Conservation (phyloP, 2,797 vertebrate species). For the Rhabdophis nuchalis region DNA sequence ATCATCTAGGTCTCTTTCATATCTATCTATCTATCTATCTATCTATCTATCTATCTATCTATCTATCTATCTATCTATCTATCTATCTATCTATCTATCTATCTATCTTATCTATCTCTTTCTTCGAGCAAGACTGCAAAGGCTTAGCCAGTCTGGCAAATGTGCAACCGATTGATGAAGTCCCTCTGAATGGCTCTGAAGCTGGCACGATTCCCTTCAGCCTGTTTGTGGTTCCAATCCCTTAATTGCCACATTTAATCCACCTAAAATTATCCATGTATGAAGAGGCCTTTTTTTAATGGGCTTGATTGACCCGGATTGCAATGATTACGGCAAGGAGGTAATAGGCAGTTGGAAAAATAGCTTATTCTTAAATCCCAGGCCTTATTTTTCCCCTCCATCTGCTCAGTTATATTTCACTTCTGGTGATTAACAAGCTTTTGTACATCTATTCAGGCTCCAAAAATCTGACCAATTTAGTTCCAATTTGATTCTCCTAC, state of each 20-base stretch:
- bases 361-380: neutral
- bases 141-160: neutral
- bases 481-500: neutral
- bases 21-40: no score
- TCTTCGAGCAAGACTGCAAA: neutral
- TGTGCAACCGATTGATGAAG: conserved; percentile 16
- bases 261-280: neutral
- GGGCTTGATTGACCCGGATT: neutral
- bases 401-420: neutral
- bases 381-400: neutral
- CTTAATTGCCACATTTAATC: conserved; percentile 4
- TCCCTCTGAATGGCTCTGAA: neutral
- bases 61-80: no score
- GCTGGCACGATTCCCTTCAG: neutral
- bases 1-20: no score
- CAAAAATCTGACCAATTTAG: neutral
- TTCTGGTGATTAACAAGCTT: neutral
- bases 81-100: neutral
- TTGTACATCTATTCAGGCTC: neutral
- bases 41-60: no score
- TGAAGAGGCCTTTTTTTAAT: neutral
- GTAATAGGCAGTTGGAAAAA: neutral
- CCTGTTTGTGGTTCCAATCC: neutral
- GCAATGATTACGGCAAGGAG: neutral
- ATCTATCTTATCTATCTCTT: no score